Percentiles rank a stretch among this genome's conserved stretches.
phyloP scores from a whole-genome alignment of 2,888 invertebrate species.

The Tenthredo distinguenda region DNA sequence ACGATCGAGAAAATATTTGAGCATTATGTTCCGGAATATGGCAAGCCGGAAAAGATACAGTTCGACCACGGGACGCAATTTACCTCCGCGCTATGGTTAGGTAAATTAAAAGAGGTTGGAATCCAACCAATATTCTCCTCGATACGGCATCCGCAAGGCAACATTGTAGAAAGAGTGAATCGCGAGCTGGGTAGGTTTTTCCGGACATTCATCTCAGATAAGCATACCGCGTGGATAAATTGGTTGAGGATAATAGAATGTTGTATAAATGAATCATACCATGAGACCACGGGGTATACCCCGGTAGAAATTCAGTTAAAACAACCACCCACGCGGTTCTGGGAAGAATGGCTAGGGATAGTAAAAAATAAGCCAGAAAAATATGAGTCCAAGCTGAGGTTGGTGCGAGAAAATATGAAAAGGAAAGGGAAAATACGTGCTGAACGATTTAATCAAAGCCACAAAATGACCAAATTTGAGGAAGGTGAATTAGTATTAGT shows the following conservation, averaged over 20 bases:
- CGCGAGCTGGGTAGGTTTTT: background rate
- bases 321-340: constrained; percentile 13
- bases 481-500: background rate
- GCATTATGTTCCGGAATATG: background rate
- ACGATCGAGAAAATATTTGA: background rate
- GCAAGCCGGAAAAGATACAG: background rate
- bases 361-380: background rate
- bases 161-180: background rate
- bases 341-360: constrained; percentile 25
- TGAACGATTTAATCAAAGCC: background rate
- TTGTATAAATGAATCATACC: background rate
- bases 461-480: background rate
- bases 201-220: background rate
- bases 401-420: background rate
- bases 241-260: background rate
- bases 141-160: background rate
- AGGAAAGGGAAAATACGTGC: constrained; percentile 5
- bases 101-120: background rate
- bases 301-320: background rate
- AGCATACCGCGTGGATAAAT: background rate
- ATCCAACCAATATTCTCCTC: background rate
- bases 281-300: background rate
- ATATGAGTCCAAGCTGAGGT: background rate
- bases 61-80: constrained; percentile 2
- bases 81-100: background rate